These are phyloP conservation scores for Pachyuromys duprasi DNA, from an alignment of 2,797 vertebrate species.

Conservation along the genomic window DNA sequence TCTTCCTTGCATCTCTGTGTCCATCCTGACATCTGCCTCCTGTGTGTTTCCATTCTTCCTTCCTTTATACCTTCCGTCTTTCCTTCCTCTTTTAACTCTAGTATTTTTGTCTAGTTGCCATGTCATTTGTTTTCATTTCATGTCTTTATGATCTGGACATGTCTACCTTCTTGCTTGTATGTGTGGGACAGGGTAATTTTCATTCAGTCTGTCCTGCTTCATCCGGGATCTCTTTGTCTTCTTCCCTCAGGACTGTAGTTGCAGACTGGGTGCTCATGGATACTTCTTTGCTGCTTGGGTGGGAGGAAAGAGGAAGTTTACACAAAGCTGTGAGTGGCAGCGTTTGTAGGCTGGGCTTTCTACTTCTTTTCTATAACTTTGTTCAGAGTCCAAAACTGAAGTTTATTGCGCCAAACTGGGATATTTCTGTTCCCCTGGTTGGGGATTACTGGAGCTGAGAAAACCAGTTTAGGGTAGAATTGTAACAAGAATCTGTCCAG, in stretches of 20 bases:
- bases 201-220: background rate
- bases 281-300: background rate
- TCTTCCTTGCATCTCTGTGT: constrained; percentile 57
- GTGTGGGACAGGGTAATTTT: background rate
- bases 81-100: constrained; percentile 71
- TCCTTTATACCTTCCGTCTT: constrained; percentile 60
- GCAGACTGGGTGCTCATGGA: background rate
- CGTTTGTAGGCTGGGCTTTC: constrained; percentile 16
- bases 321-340: background rate
- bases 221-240: background rate
- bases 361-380: constrained; percentile 40
- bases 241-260: background rate
- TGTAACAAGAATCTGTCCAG: background rate
- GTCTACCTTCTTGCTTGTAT: background rate
- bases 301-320: constrained; percentile 6
- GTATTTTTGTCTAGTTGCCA: constrained; percentile 60
- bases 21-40: constrained; percentile 71
- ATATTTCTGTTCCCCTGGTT: background rate
- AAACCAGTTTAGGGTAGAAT: background rate
- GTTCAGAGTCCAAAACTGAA: constrained; percentile 16
- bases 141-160: background rate
- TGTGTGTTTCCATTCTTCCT: constrained; percentile 55
- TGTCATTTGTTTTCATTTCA: constrained; percentile 38
- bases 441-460: background rate
- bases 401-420: background rate